Conservation (phyloP, 2,888 invertebrate species). For the Steinernema carpocapsae region DNA sequence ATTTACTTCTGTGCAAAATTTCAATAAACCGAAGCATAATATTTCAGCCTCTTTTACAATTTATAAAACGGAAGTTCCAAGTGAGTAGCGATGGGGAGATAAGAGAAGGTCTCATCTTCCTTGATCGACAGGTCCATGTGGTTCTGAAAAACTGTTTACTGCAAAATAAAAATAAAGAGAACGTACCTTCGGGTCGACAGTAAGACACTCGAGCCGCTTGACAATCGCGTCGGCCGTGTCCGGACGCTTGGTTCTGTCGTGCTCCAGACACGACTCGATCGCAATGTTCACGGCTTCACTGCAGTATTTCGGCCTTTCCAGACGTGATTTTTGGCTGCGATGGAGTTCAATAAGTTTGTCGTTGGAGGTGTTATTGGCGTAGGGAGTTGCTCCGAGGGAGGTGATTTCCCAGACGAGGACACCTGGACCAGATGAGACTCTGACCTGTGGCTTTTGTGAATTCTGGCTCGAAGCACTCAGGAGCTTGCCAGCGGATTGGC, state of each 20-base stretch:
- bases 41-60: too few species aligned
- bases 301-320: constrained; percentile 25
- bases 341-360: constrained; percentile 29
- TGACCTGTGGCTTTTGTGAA: constrained; percentile 34
- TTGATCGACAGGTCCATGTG: constrained; percentile 35
- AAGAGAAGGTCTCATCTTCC: constrained; percentile 33
- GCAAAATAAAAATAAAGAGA: too few species aligned
- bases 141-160: too few species aligned
- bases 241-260: constrained; percentile 34
- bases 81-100: constrained; percentile 34
- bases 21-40: too few species aligned
- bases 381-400: constrained; percentile 37
- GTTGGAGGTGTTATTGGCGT: constrained; percentile 18
- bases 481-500: constrained; percentile 34
- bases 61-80: constrained; percentile 27
- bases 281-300: constrained; percentile 9
- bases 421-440: constrained; percentile 37
- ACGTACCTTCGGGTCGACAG: constrained; percentile 35
- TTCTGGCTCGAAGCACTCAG: constrained; percentile 33
- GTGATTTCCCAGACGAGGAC: constrained; percentile 36
- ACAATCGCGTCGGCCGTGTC: constrained; percentile 37
- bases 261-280: constrained; percentile 26
- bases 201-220: constrained; percentile 25
- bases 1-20: too few species aligned
- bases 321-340: constrained; percentile 30